Base-by-base conservation (phyloP, 1,140 invertebrate genomes). In the Caenorhabditis brenneri region DNA sequence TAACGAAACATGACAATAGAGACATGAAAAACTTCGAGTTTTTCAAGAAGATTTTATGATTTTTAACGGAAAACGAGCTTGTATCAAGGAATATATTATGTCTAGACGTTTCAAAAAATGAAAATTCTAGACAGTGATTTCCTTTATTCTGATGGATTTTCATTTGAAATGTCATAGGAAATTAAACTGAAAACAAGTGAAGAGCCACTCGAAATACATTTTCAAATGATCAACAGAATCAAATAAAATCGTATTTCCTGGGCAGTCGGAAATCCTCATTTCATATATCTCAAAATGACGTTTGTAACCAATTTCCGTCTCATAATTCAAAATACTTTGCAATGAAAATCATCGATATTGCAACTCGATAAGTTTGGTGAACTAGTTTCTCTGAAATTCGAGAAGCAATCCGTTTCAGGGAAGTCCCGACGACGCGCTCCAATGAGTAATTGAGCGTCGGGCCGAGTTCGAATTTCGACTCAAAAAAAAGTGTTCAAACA, bases 381-480 rank as follows among this genome's bases (percentile, higher is more conserved):
- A n/a, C 24, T 31, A 36, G 24, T 24, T 36, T 65, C 16, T 24
- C 65, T 74, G 65, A 74, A 74, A 74, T 74, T 74, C 36, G 36
- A 74, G 65, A 24, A 42, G 65, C 12, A 39, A 39, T 65, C 58
- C 58, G 58, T 22, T 74, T 31, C 19, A 2, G 22, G 36, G 65
- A 24, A 24, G n/a, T 42, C 65, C 65, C 10, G 29, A 36, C 15
- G 65, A 15, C 4, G 24, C 36, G 65, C 65, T 39, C 36, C 65
- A 74, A 74, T 42, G 65, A 39, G 65, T 74, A 74, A 74, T 74
- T 74, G 65, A 74, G 33, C 33, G 65, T 74, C 33, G 65, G 33
- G 65, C 36, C 36, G 65, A 42, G 65, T 74, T 74, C 65, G n/a
- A 74, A 74, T 74, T 74, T 74, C 65, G n/a, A 74, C 36, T 74